These are phyloP conservation scores for Passerculus sandwichensis DNA, from an alignment of 2,797 vertebrate genomes.

Conservation along the genomic window DNA sequence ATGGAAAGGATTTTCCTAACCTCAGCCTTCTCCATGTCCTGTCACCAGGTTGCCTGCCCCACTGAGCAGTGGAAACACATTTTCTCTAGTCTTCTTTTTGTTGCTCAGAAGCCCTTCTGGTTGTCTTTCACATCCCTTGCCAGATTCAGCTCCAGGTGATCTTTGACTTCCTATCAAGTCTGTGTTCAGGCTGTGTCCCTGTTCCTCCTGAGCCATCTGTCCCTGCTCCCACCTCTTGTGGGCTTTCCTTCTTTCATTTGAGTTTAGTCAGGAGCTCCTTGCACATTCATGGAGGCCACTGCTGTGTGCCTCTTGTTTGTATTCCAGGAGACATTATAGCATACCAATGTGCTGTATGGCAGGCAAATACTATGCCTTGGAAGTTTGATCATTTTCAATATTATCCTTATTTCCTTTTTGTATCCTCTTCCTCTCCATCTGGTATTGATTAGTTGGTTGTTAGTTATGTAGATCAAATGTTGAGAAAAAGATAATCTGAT, in stretches of 20 bases:
- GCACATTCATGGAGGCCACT: background rate
- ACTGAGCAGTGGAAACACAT: background rate
- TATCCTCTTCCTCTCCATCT: background rate
- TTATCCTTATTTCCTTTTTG: background rate
- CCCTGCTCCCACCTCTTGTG: background rate
- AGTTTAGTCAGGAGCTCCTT: background rate
- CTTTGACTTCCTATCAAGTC: background rate
- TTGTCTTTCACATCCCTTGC: background rate
- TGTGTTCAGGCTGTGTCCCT: background rate
- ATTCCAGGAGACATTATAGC: background rate
- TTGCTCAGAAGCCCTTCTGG: background rate
- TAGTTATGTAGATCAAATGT: background rate
- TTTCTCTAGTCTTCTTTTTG: background rate
- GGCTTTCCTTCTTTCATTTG: background rate
- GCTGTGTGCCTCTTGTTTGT: background rate
- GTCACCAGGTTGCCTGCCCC: background rate
- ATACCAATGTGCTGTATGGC: fast-evolving
- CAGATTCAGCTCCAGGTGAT: background rate
- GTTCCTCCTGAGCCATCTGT: background rate
- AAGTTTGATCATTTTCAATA: background rate
- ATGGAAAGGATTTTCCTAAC: background rate
- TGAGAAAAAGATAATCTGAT: background rate
- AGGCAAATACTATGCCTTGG: background rate
- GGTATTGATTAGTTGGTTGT: background rate
- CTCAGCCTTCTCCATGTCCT: background rate